A percentile compares a stretch with the other conserved stretches of the same genome.
Conservation (phyloP, 1,140 invertebrate species). For the Berghia stephanieae region DNA sequence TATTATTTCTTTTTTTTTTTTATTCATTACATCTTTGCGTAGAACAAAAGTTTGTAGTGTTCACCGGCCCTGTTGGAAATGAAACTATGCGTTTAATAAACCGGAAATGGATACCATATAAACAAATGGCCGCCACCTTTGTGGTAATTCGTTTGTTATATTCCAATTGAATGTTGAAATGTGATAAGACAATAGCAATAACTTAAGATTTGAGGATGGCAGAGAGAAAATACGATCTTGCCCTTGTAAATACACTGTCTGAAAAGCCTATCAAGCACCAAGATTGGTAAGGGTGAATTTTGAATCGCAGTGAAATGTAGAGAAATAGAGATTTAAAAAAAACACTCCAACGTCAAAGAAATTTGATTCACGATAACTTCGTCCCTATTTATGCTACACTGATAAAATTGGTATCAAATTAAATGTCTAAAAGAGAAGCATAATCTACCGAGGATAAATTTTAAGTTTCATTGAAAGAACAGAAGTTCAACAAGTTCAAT, state of each 20-base stretch:
- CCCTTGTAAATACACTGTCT: slow-evolving; percentile 50
- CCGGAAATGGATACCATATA: neutral
- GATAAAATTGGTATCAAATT: too few relatives aligned
- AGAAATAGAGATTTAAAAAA: neutral
- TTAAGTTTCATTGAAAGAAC: neutral
- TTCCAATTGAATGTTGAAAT: too few relatives aligned
- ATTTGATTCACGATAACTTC: neutral
- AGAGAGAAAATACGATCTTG: slow-evolving; percentile 58
- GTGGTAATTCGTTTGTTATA: too few relatives aligned
- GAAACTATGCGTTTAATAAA: too few relatives aligned
- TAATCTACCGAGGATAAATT: too few relatives aligned
- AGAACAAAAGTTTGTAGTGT: too few relatives aligned
- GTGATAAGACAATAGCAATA: neutral
- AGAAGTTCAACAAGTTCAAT: neutral
- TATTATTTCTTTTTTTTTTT: too few relatives aligned
- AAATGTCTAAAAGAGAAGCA: too few relatives aligned
- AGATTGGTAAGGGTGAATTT: slow-evolving; percentile 49
- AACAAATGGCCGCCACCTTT: neutral
- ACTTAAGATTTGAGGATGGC: slow-evolving; percentile 37
- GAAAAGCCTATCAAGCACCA: slow-evolving; percentile 56
- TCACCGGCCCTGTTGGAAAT: too few relatives aligned
- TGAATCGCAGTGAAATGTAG: neutral
- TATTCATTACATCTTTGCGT: too few relatives aligned
- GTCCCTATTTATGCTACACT: too few relatives aligned
- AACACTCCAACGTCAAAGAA: neutral